phyloP scores from a whole-genome alignment of 2,888 invertebrate species.

The Megamerina dolium region DNA sequence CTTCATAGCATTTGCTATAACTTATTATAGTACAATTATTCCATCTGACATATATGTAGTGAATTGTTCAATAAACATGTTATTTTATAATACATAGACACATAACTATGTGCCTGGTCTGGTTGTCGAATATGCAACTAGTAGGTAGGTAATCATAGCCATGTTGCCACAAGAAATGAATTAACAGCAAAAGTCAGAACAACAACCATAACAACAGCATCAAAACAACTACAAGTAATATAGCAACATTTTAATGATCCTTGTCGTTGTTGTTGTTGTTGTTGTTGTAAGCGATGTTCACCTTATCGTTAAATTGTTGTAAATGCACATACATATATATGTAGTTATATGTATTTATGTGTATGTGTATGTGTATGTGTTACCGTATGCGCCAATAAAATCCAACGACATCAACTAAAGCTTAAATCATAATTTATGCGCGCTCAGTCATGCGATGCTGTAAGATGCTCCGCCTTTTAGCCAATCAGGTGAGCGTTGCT shows the following conservation, averaged over 20 bases:
- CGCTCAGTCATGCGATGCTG: conserved; percentile 19
- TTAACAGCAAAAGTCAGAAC: not conserved
- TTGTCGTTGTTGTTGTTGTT: too few relatives aligned
- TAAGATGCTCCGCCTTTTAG: conserved; percentile 24
- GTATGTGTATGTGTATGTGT: not conserved
- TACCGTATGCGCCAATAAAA: conserved; percentile 7
- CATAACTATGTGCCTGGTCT: too few relatives aligned
- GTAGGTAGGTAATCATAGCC: too few relatives aligned
- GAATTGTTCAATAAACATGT: too few relatives aligned
- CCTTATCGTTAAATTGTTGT: not conserved
- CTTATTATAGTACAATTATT: too few relatives aligned
- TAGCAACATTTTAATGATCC: too few relatives aligned
- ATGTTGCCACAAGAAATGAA: not conserved
- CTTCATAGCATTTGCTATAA: too few relatives aligned
- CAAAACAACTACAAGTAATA: too few relatives aligned
- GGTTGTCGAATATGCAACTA: too few relatives aligned
- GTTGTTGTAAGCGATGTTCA: not conserved
- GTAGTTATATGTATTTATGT: not conserved
- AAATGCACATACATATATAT: not conserved
- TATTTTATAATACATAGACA: too few relatives aligned
- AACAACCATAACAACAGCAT: too few relatives aligned
- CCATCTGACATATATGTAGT: too few relatives aligned
- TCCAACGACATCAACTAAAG: conserved; percentile 9
- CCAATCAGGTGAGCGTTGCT: conserved; percentile 27
- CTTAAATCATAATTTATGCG: conserved; percentile 26